Evolutionary conservation across 1,140 invertebrate genomes (phyloP).

Genomic region (Anastatus disparis): DNA sequence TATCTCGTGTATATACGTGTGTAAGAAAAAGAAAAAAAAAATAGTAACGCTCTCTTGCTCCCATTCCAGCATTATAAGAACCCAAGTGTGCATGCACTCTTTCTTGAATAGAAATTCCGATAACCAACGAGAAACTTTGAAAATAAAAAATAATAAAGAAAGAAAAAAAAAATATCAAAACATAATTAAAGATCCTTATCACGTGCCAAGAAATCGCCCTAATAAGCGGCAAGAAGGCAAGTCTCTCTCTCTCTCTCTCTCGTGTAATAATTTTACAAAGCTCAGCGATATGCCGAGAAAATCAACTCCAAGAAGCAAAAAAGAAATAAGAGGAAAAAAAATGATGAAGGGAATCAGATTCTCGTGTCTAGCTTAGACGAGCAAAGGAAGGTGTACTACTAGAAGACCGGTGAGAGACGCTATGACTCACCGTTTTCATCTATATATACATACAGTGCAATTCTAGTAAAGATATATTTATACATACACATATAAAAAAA

Average conservation of each 20-base stretch:
- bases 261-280: slow-evolving; percentile 29
- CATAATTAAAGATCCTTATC: slow-evolving; percentile 42
- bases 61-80: not conserved
- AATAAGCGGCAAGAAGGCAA: slow-evolving; percentile 30
- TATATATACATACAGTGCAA: not conserved
- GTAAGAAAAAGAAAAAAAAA: no score
- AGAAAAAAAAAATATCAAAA: slow-evolving; percentile 31
- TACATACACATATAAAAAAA: not conserved
- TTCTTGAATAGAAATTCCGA: slow-evolving; percentile 34
- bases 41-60: slow-evolving; percentile 7
- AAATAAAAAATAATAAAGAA: no score
- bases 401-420: not conserved
- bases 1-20: not conserved
- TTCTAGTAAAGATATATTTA: not conserved
- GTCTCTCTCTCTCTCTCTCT: no score
- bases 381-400: slow-evolving; percentile 11
- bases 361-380: slow-evolving; percentile 32
- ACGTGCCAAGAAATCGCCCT: slow-evolving; percentile 35
- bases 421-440: slow-evolving; percentile 1
- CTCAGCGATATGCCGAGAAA: slow-evolving; percentile 5
- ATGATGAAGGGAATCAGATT: slow-evolving; percentile 36
- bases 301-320: slow-evolving; percentile 7
- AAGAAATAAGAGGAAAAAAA: not conserved
- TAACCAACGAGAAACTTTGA: slow-evolving; percentile 27
- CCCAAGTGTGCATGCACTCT: not conserved